Evolutionary conservation across 35 echinoderm and acorn worm genomes (phyloP).

Genomic region (Lytechinus pictus): DNA sequence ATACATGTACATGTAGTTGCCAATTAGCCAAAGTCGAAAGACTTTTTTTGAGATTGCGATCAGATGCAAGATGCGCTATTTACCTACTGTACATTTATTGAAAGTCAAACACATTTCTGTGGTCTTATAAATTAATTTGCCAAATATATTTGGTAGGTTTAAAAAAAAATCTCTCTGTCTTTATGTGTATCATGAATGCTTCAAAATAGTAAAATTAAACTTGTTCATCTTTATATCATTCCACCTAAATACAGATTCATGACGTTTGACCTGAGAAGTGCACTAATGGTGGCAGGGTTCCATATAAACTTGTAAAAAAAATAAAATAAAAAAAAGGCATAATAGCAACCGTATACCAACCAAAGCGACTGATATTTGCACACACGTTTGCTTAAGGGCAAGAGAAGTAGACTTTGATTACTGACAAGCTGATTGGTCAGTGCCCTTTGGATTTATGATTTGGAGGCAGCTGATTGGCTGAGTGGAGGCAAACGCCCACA

Average conservation of each 20-base stretch:
- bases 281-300: not conserved
- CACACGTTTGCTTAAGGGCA: not conserved
- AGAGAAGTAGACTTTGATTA: not conserved
- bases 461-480: constrained; percentile 50
- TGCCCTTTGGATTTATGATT: constrained; percentile 13
- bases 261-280: constrained; percentile 25
- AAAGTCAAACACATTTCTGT: too few species aligned
- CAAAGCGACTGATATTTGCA: not conserved
- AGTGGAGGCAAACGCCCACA: constrained; percentile 31
- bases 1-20: too few species aligned
- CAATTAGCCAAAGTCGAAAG: too few species aligned
- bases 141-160: not conserved
- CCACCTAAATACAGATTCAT: constrained; percentile 45
- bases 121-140: too few species aligned
- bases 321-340: not conserved
- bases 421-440: not conserved
- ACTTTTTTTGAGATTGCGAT: too few species aligned
- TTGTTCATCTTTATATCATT: not conserved
- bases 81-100: too few species aligned
- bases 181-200: not conserved
- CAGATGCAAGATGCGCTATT: too few species aligned
- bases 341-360: not conserved
- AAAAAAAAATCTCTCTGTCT: too few species aligned
- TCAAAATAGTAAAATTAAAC: not conserved
- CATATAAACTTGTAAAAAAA: not conserved